Evolutionary conservation across 2,888 invertebrate species (phyloP).

Genomic region (Pandemis corylana): DNA sequence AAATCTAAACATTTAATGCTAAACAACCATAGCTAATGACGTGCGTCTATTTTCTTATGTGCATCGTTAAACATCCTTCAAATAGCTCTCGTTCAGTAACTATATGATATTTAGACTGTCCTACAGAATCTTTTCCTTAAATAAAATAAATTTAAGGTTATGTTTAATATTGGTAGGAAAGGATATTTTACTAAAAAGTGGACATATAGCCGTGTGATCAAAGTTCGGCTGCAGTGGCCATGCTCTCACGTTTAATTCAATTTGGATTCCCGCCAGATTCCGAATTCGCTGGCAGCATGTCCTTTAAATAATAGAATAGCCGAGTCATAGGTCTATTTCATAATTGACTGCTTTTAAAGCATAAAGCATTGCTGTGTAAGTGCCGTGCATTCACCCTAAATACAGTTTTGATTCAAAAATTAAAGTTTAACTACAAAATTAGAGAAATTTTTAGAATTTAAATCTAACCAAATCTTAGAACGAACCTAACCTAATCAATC

Average conservation of each 20-base stretch:
- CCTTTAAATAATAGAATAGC: conserved; percentile 79
- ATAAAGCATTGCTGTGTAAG: conserved; percentile 19
- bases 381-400: neutral
- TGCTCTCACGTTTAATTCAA: conserved; percentile 78
- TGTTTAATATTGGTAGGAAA: too few species aligned
- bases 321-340: conserved; percentile 62
- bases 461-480: too few species aligned
- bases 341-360: conserved; percentile 51
- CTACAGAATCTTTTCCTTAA: too few species aligned
- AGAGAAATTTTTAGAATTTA: neutral
- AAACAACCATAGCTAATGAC: neutral
- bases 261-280: conserved; percentile 79
- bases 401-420: neutral
- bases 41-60: too few species aligned
- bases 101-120: too few species aligned
- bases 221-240: conserved; percentile 66
- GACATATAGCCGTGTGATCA: conserved; percentile 68
- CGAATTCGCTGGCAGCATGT: conserved; percentile 75
- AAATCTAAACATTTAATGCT: neutral
- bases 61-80: too few species aligned
- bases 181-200: neutral
- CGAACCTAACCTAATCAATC: too few species aligned
- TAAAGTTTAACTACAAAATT: neutral
- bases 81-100: too few species aligned
- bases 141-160: too few species aligned